Base-by-base conservation (phyloP, 2,888 invertebrate species). In the Marronus borbonicus region DNA sequence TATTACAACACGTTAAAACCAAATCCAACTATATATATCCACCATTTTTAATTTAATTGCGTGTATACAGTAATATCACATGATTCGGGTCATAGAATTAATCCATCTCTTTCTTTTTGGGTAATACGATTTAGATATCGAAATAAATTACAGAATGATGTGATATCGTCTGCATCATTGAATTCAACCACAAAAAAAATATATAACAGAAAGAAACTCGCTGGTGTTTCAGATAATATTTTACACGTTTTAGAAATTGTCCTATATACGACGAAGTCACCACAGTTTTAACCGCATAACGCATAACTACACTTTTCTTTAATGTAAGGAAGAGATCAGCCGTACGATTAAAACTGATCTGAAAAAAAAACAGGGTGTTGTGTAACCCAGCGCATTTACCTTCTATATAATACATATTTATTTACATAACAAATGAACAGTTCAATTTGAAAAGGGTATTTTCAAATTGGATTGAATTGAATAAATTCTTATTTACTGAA, bases 1-100 rank as follows among this genome's bases (percentile, higher is more conserved):
- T 36, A 74, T 60, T 60, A 74, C 58, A 70, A 70, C 72, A 74
- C 72, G 72, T 74, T 74, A 74, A 74, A 74, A 74, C 72, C 72
- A 60, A 74, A 74, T 74, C 72, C 44, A 74, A 60, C 58, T 60
- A 69, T 60, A 58, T 60, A 74, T 74, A 74, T 74, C 60, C 72
- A 62, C 72, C 72, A 74, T 60, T 74, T 72, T 69, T 55, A 28
- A 12, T 12, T 5, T 36, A 28, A 12, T 12, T 72, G 36, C 58
- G 31, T 72, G 44, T 10, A 74, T 74, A 74, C 55, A 55, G 60
- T 49, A 62, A 74, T 74, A 74, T 74, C 72, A 74, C 72, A 74
- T 74, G 17, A 74, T 74, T 74, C 60, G 58, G 39, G 20, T 28
- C 28, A 12, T 1, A 44, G 44, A 44, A 49, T 66, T 44, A 66